Conservation (phyloP, 2,888 invertebrate species). For the Zeuzera pyrina region DNA sequence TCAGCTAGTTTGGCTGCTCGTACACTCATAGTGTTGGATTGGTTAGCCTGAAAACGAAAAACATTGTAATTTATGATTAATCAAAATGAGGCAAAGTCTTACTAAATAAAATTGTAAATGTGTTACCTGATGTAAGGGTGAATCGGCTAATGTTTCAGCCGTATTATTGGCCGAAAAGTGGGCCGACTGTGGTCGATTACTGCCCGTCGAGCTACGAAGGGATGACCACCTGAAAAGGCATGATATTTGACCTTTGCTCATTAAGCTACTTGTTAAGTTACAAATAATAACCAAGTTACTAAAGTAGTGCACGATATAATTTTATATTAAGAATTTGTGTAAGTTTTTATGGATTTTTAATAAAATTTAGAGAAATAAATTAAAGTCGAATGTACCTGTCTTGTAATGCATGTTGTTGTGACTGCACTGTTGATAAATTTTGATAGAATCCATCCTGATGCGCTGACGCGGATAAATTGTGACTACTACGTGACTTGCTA, state of each 20-base stretch:
- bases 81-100: no score
- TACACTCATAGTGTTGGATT: conserved; percentile 34
- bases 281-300: not conserved
- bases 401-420: conserved; percentile 40
- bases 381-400: conserved; percentile 31
- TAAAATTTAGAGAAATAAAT: no score
- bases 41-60: conserved; percentile 22
- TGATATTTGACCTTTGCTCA: not conserved
- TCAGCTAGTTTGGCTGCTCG: conserved; percentile 80
- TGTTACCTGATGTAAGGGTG: conserved; percentile 29
- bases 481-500: conserved; percentile 61
- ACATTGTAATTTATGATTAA: not conserved
- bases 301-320: no score
- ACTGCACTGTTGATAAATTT: conserved; percentile 74
- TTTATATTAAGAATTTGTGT: no score
- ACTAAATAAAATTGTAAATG: no score
- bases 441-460: conserved; percentile 74
- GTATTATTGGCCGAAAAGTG: conserved; percentile 39
- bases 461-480: conserved; percentile 49
- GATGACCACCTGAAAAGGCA: conserved; percentile 56
- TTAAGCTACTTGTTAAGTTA: not conserved
- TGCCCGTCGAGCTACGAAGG: conserved; percentile 72
- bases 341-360: no score
- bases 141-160: conserved; percentile 31
- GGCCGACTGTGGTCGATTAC: conserved; percentile 59